Base-by-base conservation (phyloP, 2,888 invertebrate species). In the Paralinhomoeus sp. region DNA sequence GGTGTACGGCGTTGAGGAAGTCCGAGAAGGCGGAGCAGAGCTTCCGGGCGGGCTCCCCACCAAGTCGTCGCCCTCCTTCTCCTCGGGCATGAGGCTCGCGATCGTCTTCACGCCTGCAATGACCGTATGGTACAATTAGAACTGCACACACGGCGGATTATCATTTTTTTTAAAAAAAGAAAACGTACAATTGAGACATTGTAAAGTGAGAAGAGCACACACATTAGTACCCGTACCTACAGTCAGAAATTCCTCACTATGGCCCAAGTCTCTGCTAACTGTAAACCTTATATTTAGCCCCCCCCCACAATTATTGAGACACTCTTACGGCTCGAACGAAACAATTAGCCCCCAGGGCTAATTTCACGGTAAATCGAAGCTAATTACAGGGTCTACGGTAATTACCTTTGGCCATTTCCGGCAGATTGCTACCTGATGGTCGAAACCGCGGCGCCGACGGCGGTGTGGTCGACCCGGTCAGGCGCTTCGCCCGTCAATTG, bases 361-460 rank as follows among this genome's bases (percentile, higher is more conserved):
- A n/a, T n/a, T n/a, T n/a, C n/a, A n/a, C n/a, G n/a, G n/a, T 13
- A n/a, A n/a, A n/a, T n/a, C n/a, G n/a, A n/a, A n/a, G n/a, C n/a
- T n/a, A n/a, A n/a, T n/a, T n/a, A n/a, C n/a, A n/a, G n/a, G n/a
- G n/a, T n/a, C n/a, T n/a, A n/a, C n/a, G n/a, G n/a, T 15, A n/a
- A n/a, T 34, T 34, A 34, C 34, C 46, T 22, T 54, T 49, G 2
- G 89, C 84, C 72, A 97, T 84, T 66, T 91, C 87, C 0, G 89
- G 89, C 52, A 97, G 71, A 62, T 91, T 91, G 27, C 56, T 78
- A 81, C 91, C 91, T 84, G 57, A 97, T 97, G 42, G 91, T 89
- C 13, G 84, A 83, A 49, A 97, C 87, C 24, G 93, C 93, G 0
- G 87, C 84, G 0, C 91, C 89, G 1, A 97, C 85, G 0, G 87